Evolutionary conservation across 2,888 invertebrate genomes (phyloP).

Genomic region (Trachelus troglodyta): DNA sequence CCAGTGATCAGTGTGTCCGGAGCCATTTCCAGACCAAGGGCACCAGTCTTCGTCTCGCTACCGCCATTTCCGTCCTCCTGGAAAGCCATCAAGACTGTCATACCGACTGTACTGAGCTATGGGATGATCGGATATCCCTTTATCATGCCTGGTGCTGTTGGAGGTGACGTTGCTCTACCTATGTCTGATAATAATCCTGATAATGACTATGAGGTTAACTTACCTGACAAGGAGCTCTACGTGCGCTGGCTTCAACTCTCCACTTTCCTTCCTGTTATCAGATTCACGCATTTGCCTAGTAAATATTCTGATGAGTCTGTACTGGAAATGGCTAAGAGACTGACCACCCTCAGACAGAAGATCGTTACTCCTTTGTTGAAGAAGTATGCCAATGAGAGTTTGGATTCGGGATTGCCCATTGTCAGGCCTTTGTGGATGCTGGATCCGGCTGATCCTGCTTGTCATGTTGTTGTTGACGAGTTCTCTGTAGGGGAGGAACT

Average conservation of each 20-base stretch:
- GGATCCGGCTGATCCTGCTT: constrained; percentile 81
- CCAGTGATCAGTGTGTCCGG: constrained; percentile 85
- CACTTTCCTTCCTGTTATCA: constrained; percentile 91
- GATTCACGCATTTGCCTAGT: constrained; percentile 90
- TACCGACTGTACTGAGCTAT: constrained; percentile 88
- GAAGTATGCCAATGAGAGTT: constrained; percentile 81
- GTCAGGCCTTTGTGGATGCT: constrained; percentile 93
- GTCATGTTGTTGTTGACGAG: constrained; percentile 83
- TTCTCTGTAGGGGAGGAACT: constrained; percentile 91
- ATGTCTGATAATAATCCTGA: constrained; percentile 75
- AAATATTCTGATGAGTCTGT: constrained; percentile 86
- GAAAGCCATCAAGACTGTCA: constrained; percentile 84
- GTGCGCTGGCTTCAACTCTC: constrained; percentile 92
- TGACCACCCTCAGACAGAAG: constrained; percentile 80
- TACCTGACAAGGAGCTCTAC: constrained; percentile 86
- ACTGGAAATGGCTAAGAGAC: constrained; percentile 80
- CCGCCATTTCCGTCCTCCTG: constrained; percentile 90
- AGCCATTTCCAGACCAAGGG: constrained; percentile 82
- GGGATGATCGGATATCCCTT: constrained; percentile 94
- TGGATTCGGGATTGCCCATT: constrained; percentile 85
- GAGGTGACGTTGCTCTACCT: constrained; percentile 84
- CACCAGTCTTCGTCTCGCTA: constrained; percentile 87
- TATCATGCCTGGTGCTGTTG: constrained; percentile 92
- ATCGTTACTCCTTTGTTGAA: constrained; percentile 81
- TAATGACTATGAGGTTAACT: constrained; percentile 79